Conservation (phyloP, 2,888 invertebrate genomes). For the Tortrix viridana region DNA sequence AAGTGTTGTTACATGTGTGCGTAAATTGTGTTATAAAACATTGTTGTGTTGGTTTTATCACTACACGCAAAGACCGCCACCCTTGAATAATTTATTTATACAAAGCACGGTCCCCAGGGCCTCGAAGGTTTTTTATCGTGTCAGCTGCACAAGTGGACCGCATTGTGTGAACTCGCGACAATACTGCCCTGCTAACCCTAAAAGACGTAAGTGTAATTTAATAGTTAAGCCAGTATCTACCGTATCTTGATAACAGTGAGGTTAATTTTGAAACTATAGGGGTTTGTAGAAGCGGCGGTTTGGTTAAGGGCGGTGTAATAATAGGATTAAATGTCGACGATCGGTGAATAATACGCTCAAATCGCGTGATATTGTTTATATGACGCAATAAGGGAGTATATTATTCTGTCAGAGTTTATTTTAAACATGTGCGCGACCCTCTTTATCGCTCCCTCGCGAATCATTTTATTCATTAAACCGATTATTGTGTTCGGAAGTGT, state of each 20-base stretch:
- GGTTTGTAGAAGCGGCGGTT: too few species aligned
- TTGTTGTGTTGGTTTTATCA: too few species aligned
- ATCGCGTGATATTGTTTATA: slow-evolving; percentile 33
- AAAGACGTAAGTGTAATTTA: too few species aligned
- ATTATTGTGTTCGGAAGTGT: slow-evolving; percentile 68
- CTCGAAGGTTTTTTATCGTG: slow-evolving; percentile 63
- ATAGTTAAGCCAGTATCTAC: too few species aligned
- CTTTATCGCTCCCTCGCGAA: slow-evolving; percentile 53
- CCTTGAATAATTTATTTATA: too few species aligned
- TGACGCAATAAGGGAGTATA: slow-evolving; percentile 13
- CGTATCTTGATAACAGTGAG: too few species aligned
- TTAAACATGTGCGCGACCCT: slow-evolving; percentile 48
- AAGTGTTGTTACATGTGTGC: too few species aligned
- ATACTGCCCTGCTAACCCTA: too few species aligned
- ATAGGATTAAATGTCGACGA: slow-evolving; percentile 59
- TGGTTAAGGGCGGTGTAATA: slow-evolving; percentile 47
- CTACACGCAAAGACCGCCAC: too few species aligned
- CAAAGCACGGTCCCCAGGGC: slow-evolving; percentile 35
- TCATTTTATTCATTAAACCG: slow-evolving; percentile 73
- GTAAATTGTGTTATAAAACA: too few species aligned
- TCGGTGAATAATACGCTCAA: slow-evolving; percentile 32
- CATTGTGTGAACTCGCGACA: slow-evolving; percentile 51
- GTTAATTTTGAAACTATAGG: too few species aligned
- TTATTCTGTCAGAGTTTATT: slow-evolving; percentile 37
- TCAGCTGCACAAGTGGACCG: slow-evolving; percentile 78